Evolutionary conservation across 1,140 invertebrate genomes (phyloP), one percentile per base, ranked within the genome.

Genomic region (Phthorimaea operculella): DNA sequence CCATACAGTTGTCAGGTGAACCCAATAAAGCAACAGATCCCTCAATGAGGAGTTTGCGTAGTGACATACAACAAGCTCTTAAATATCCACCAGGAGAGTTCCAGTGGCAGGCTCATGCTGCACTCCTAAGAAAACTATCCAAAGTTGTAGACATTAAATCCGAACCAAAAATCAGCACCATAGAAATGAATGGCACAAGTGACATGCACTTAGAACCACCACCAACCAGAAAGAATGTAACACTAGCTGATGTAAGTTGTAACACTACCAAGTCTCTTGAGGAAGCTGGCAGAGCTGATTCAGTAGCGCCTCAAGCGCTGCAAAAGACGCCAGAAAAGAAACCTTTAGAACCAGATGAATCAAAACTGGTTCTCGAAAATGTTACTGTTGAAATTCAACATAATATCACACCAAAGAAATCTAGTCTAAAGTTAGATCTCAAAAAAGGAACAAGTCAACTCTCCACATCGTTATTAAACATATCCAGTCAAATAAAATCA

Each of bases 401-500:
- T 48, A 84, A 81, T 52, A 83, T 81, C 49, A 81, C 78, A 62
- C 78, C 81, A 65, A 84, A 83, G 57, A 83, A 83, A 57, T 81
- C 78, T 15, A 81, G 79, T 58, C 66, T 81, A 33, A 84, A 80
- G 66, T 66, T 81, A 17, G 81, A 84, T 58, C 63, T 83, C 51
- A 80, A 83, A 53, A 80, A 79, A 60, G 76, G 76, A 8, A 80
- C 78, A 17, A 79, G 75, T 65, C 72, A 76, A 50, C 55, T 81
- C 7, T 81, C 81, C 15, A 75, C 74, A 11, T 82, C 81, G 18
- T 58, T 85, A 51, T 50, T 84, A n/a, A 84, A 84, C 60, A 84
- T 84, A 65, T 84, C 81, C 11, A 84, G 81, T 71, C 81, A 84
- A 72, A 83, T 84, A 28, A 81, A 85, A 65, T 85, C 82, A 9